Conservation (phyloP, 2,888 invertebrate species). For the Acronicta psi region DNA sequence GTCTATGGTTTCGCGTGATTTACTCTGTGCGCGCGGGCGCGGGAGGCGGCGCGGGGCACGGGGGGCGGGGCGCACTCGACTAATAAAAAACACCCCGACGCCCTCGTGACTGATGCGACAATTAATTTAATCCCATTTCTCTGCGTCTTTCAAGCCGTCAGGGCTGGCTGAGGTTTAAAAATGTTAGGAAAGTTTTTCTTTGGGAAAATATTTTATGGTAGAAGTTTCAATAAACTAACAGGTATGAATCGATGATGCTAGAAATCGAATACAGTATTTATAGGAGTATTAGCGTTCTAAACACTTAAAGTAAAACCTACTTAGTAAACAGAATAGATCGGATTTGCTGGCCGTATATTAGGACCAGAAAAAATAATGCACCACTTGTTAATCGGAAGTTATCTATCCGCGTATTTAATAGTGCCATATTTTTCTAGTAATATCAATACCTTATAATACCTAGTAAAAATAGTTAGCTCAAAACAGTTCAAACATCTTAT, state of each 20-base stretch:
- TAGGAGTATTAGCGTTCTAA: too few relatives aligned
- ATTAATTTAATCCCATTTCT: slow-evolving; percentile 90
- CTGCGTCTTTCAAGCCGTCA: slow-evolving; percentile 84
- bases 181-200: slow-evolving; percentile 3
- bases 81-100: slow-evolving; percentile 89
- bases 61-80: slow-evolving; percentile 78
- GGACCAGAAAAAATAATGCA: not conserved
- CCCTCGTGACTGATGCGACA: slow-evolving; percentile 89
- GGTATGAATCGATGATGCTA: too few relatives aligned
- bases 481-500: not conserved
- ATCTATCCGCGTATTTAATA: too few relatives aligned
- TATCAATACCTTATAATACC: too few relatives aligned
- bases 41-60: slow-evolving; percentile 51
- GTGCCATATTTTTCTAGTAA: too few relatives aligned
- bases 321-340: not conserved
- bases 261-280: too few relatives aligned
- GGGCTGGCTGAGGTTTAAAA: slow-evolving; percentile 69
- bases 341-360: not conserved
- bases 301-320: not conserved
- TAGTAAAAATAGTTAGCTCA: too few relatives aligned
- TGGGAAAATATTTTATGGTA: slow-evolving; percentile 2
- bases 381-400: too few relatives aligned
- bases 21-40: slow-evolving; percentile 71
- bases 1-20: slow-evolving; percentile 75
- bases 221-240: not conserved